phyloP scores from a whole-genome alignment of 2,797 vertebrate species.

The Neosilurus mollespiculum region DNA sequence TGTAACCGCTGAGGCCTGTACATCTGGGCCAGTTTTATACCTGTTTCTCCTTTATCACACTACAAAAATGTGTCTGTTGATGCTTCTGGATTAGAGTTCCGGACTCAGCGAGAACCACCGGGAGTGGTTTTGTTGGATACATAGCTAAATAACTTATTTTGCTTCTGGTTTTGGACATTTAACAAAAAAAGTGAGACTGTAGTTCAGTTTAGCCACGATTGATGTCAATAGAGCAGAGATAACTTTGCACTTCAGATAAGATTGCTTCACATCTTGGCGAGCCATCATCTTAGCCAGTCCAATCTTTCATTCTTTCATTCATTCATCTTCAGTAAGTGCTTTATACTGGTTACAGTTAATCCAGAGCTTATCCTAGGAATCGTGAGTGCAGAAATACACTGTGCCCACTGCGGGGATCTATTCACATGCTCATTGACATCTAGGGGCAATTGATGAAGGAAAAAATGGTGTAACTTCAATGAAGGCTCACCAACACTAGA shows the following conservation, averaged over 20 bases:
- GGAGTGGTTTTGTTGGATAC: not conserved
- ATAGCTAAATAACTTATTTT: not conserved
- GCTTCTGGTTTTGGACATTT: not conserved
- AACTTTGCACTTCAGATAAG: constrained; percentile 27
- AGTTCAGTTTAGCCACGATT: not conserved
- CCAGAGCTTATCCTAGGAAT: not conserved
- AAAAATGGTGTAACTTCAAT: not conserved
- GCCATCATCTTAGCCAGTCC: not conserved
- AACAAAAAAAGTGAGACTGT: not conserved
- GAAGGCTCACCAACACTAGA: constrained; percentile 8
- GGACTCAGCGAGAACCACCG: no score
- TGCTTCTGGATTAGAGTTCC: no score
- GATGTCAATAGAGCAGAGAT: not conserved
- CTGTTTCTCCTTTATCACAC: constrained; percentile 8
- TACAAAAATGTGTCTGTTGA: constrained; percentile 6
- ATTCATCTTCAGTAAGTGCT: not conserved
- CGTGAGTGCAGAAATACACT: not conserved
- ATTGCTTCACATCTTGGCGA: constrained; percentile 17
- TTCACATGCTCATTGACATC: not conserved
- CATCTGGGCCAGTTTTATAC: not conserved
- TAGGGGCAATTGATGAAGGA: not conserved
- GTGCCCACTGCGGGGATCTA: not conserved
- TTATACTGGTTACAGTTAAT: not conserved
- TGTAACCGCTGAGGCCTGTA: constrained; percentile 5
- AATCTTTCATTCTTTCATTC: not conserved